Evolutionary conservation across 2,113 vertebrate species (phyloP), one percentile per base, ranked within the genome.

Genomic region (Pseudorasbora parva): DNA sequence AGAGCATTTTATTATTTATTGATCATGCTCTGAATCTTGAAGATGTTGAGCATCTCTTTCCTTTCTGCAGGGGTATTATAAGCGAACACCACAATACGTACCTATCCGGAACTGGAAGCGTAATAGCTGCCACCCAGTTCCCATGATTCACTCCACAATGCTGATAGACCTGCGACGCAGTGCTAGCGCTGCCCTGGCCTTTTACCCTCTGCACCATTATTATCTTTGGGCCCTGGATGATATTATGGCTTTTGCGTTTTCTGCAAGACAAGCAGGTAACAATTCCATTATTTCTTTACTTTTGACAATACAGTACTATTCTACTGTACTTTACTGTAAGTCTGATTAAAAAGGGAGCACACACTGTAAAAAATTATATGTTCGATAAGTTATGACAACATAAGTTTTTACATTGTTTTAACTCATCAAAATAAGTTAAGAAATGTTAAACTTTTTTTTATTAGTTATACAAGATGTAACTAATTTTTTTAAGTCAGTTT

Each of bases 101-200:
- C 93, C 94, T 80, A 95, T 96, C 43, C 90, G 96, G 72, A 95
- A 96, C 41, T 94, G 96, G 95, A 95, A 96, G 89, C 91, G 91
- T 71, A 85, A 64, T 12, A 96, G 96, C 84, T 97, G 97, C 80
- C 97, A 96, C 62, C 91, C 95, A 0, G 96, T 97, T 21, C 96
- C 97, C 0, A 98, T 98, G 97, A 88, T 98, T 83, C 96, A 97
- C 88, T 98, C 96, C 86, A 96, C 95, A 0, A 94, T 95, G 89
- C 94, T 97, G 43, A 93, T 98, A 78, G 96, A 98, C 89, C 91
- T 98, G 88, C 93, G 96, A 74, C 95, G 95, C 62, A 92, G 91
- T 11, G 92, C 94, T 19, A 95, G 94, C 0, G 84, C 82, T 45
- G 91, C 88, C n/a, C 87, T 97, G 89, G 72, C 85, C 15, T 97